Percentiles rank a stretch among this genome's conserved stretches.
phyloP scores from a whole-genome alignment of 37 sponge, comb jelly and placozoan species.

The Theonella swinhoei region DNA sequence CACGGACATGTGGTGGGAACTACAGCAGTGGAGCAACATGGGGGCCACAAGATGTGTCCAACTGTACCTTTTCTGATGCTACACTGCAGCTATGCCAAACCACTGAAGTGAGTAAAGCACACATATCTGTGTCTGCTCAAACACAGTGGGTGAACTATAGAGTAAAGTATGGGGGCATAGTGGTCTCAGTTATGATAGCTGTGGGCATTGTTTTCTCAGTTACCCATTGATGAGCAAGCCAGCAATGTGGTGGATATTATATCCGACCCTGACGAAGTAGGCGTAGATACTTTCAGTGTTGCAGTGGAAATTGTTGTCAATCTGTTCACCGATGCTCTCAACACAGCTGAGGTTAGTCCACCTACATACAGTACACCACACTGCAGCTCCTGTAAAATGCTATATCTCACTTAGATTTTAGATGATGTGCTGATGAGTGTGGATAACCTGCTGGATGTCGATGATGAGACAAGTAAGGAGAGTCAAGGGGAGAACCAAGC shows the following conservation, averaged over 20 bases:
- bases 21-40: slow-evolving; percentile 2
- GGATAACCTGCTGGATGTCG: neutral
- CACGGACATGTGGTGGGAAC: slow-evolving; percentile 12
- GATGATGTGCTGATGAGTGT: neutral
- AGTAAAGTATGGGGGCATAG: neutral
- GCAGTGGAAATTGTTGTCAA: neutral
- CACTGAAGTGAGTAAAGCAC: slow-evolving; percentile 1
- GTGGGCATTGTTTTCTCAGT: neutral
- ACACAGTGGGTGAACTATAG: no score
- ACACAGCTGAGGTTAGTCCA: neutral
- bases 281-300: neutral
- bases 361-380: no score
- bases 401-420: neutral
- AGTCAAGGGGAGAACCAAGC: neutral
- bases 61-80: neutral
- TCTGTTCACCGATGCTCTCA: neutral
- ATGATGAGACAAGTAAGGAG: neutral
- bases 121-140: no score
- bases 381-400: no score
- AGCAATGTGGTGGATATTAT: neutral
- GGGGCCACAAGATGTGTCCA: neutral
- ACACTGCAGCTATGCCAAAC: slow-evolving; percentile 1
- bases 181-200: neutral
- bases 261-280: neutral
- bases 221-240: neutral